Percentiles rank a stretch among this genome's conserved stretches.
Evolutionary conservation across 2,113 vertebrate genomes (phyloP).

Genomic region (Progne subis): DNA sequence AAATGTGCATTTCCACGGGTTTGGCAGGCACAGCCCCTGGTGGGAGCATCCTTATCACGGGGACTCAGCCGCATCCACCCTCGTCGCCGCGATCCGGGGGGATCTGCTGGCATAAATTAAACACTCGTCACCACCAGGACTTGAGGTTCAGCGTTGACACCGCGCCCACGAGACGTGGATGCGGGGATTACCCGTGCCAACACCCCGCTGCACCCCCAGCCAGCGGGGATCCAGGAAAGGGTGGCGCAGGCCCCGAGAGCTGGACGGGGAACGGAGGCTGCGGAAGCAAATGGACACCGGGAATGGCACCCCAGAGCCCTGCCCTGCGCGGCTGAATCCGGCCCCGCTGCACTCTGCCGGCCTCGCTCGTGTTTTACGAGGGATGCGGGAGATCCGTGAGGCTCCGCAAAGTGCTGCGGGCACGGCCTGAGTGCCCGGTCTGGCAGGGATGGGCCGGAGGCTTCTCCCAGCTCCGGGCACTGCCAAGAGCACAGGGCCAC

Average conservation of each 20-base stretch:
- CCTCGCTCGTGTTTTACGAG: not conserved
- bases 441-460: not conserved
- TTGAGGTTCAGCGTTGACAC: accelerated
- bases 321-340: not conserved
- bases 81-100: accelerated
- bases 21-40: accelerated
- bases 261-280: not conserved
- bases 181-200: accelerated
- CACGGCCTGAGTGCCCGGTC: not conserved
- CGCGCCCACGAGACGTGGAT: accelerated
- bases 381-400: accelerated
- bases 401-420: not conserved
- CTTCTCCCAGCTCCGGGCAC: not conserved
- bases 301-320: conserved; percentile 39
- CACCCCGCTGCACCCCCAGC: accelerated
- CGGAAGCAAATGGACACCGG: not conserved
- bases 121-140: accelerated
- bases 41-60: not conserved
- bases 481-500: not conserved
- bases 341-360: not conserved
- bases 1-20: accelerated
- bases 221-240: not conserved
- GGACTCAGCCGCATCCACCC: accelerated
- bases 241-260: accelerated
- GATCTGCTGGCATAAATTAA: accelerated